These are phyloP conservation scores for human DNA, from an alignment of 2,113 vertebrate species.

Conservation along the genomic window GRCh38 chr18:56138001-56138500, in stretches of 20 bases:
- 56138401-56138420: not conserved
- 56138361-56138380: not conserved
- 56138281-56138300: conserved; percentile 6
- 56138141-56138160: not conserved
- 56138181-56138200: not conserved
- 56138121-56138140: not conserved
- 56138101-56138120: not conserved
- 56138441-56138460: not conserved
- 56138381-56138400: not conserved
- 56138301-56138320: not conserved
- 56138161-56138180: not conserved
- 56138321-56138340: not conserved
- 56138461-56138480: not conserved
- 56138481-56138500: conserved; percentile 14
- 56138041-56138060: not conserved
- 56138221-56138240: not conserved
- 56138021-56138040: not conserved
- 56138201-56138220: conserved; percentile 5
- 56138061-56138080: not conserved
- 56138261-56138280: not conserved
- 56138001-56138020: not conserved
- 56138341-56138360: not conserved
- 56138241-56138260: not conserved
- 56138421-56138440: not conserved
- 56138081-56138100: not conserved